phyloP scores from a whole-genome alignment of 1,140 invertebrate genomes.

The Drosophila arawakana region DNA sequence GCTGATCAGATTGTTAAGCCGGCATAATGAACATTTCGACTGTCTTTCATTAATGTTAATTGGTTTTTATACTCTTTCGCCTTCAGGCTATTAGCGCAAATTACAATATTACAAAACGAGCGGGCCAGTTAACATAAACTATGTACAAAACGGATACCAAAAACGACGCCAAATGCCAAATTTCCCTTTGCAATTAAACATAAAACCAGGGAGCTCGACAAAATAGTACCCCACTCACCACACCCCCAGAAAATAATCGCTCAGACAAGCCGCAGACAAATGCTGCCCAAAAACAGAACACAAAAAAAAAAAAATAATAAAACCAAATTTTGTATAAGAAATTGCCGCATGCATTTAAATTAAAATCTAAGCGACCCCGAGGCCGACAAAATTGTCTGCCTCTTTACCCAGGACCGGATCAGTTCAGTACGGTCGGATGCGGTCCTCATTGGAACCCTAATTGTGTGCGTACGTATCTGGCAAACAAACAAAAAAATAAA shows the following conservation, averaged over 20 bases:
- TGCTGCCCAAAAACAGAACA: constrained; percentile 3
- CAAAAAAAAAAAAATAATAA: constrained; percentile 5
- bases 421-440: background rate
- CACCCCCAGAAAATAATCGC: constrained; percentile 4
- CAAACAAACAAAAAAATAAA: constrained; percentile 2
- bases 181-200: constrained; percentile 53
- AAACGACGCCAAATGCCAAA: constrained; percentile 40
- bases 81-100: constrained; percentile 40
- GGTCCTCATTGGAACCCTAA: constrained; percentile 12
- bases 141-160: constrained; percentile 41
- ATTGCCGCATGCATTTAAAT: constrained; percentile 51
- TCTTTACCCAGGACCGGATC: constrained; percentile 12
- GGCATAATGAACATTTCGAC: constrained; percentile 18
- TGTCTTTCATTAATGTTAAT: constrained; percentile 40
- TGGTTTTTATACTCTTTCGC: constrained; percentile 30
- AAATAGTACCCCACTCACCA: background rate
- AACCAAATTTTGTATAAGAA: constrained; percentile 25
- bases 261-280: constrained; percentile 56
- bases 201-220: constrained; percentile 18
- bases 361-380: constrained; percentile 29
- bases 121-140: constrained; percentile 34
- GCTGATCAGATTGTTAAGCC: background rate
- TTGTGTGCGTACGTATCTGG: constrained; percentile 20
- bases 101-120: constrained; percentile 41
- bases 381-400: constrained; percentile 22